Evolutionary conservation across 2,888 invertebrate genomes (phyloP).

Genomic region (Apamea anceps): DNA sequence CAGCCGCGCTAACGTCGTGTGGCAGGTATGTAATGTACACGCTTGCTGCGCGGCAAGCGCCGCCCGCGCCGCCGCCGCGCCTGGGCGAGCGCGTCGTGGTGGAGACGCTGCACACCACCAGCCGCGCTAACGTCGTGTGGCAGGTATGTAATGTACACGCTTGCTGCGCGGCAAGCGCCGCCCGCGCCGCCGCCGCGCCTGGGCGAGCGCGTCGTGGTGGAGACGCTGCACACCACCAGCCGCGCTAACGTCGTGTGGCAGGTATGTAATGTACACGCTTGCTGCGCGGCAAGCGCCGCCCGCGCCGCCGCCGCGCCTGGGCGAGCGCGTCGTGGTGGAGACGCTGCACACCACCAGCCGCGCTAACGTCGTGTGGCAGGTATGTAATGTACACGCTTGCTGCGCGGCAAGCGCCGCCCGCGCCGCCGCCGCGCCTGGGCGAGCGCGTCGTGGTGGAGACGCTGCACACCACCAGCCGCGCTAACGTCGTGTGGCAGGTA

Average conservation of each 20-base stretch:
- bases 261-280: conserved; percentile 68
- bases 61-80: conserved; percentile 89
- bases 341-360: conserved; percentile 94
- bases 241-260: conserved; percentile 94
- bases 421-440: conserved; percentile 90
- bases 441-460: conserved; percentile 95
- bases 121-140: conserved; percentile 94
- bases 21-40: conserved; percentile 85
- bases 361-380: conserved; percentile 94
- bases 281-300: conserved; percentile 43
- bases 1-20: conserved; percentile 94
- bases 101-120: conserved; percentile 95
- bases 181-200: conserved; percentile 89
- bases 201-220: conserved; percentile 94
- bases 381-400: conserved; percentile 46
- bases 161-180: conserved; percentile 39
- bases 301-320: conserved; percentile 90
- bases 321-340: conserved; percentile 94
- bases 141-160: conserved; percentile 79
- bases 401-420: conserved; percentile 62
- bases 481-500: conserved; percentile 94
- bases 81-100: conserved; percentile 93
- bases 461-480: conserved; percentile 94
- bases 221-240: conserved; percentile 95
- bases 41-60: conserved; percentile 35